Evolutionary conservation across 2,797 vertebrate species (phyloP), one percentile per base, ranked within the genome.

Genomic region (Ciconia nigra): DNA sequence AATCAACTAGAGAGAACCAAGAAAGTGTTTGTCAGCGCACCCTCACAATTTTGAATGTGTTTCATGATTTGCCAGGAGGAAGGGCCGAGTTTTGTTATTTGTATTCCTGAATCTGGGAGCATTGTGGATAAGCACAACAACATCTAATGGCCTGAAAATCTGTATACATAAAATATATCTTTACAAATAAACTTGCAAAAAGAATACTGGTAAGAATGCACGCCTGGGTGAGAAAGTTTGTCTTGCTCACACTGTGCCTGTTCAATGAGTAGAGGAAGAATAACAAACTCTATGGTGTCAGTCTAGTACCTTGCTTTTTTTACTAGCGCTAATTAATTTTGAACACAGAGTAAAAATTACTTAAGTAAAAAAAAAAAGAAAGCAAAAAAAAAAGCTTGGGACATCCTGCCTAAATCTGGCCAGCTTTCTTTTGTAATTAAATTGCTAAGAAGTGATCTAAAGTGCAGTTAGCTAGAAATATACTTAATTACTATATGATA

Each of bases 401-500:
- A 85, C 31, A 82, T 22, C 37, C 44, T 70, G 15, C 31, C 33
- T 83, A 78, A 74, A 71, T 90, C 41, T 91, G 79, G 90, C 93
- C 91, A 95, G 76, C 9, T 72, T 86, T 66, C 29, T 86, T 67
- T 81, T 59, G 24, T 58, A 95, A 93, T 95, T 95, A 92, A 81
- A 84, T 96, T 86, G 37, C 26, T 69, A 81, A 77, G 70, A 89
- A 78, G 49, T 88, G 61, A 93, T 65, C 57, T 83, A 74, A 91
- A 92, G 76, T 81, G 49, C 54, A 90, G 54, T 67, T 87, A 69
- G 46, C 26, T 76, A 93, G 87, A 22, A 52, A 97, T 87, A 96
- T 88, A 66, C 63, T 97, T 93, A 94, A 96, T 97, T 97, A 92
- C 46, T 95, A 79, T 55, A 55, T 63, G 80, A 95, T 91, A 96